Base-by-base conservation (phyloP, 2,113 vertebrate genomes). In the Ranitomeya variabilis region DNA sequence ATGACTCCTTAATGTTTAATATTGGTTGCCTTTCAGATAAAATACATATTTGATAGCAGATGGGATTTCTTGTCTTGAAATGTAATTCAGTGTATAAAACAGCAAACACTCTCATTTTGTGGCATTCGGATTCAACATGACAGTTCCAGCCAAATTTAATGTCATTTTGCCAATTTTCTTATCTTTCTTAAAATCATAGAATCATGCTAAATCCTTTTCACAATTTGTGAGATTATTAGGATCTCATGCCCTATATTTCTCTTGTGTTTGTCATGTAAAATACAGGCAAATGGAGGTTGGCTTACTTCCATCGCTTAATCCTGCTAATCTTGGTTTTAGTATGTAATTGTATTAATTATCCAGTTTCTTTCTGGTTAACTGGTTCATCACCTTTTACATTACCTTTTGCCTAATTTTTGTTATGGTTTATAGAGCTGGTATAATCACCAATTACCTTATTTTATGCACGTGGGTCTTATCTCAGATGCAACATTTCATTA, bases 341-440 rank as follows among this genome's bases (percentile, higher is more conserved):
- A 15, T 83, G 62, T 83, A 83, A 85, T 73, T 55, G 60, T 73
- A 57, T 85, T 85, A 85, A 73, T 86, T 37, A 76, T 76, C 23
- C 11, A 57, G 54, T 55, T 45, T 86, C 67, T 59, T 60, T 37
- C 18, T 60, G 9, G 69, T 76, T 86, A 62, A 45, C 69, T 12
- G 60, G 14, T 45, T 76, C 14, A 85, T 71, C 26, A 21, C 37
- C 64, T 54, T 26, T 69, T 83, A 6, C 0, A 16, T 15, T 66
- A 66, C 60, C 6, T 83, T 52, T 52, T 51, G 12, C 12, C 12
- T 9, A 31, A 66, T 64, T 37, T 45, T 81, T 12, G 64, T 0
- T 11, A 4, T 66, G n/a, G 45, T 52, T n/a, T 21, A 45, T 9
- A 16, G 52, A 21, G 26, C 13, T 21, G 54, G 13, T 81, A 37